Percentiles rank a stretch among this genome's conserved stretches.
Conservation (phyloP, 1,140 invertebrate genomes). For the Neoseiulus cucumeris region DNA sequence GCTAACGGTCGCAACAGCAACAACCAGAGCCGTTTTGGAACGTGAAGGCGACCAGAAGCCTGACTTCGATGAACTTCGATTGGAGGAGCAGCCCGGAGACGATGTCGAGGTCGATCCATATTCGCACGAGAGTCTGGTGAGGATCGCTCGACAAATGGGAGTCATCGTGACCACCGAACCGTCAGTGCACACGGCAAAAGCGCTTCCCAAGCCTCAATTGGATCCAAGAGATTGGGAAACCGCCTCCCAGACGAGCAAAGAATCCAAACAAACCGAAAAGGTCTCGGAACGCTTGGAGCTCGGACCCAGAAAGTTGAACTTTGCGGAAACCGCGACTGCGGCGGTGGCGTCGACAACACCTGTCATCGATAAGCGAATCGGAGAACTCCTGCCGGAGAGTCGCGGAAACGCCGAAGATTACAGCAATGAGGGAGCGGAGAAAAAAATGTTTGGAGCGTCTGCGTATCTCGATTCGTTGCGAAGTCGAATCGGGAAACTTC, state of each 20-base stretch:
- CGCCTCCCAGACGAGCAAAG: neutral
- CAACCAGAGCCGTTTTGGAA: neutral
- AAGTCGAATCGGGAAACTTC: neutral
- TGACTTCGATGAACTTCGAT: neutral
- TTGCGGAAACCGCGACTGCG: neutral
- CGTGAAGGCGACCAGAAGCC: neutral
- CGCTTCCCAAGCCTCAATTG: neutral
- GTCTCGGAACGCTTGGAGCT: neutral
- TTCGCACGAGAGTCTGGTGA: neutral
- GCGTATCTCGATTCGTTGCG: neutral
- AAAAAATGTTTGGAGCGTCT: neutral
- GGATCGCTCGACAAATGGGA: slow-evolving; percentile 4
- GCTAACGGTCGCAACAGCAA: neutral
- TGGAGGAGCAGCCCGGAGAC: neutral
- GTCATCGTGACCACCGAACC: neutral
- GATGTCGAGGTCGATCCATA: neutral
- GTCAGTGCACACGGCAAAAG: neutral
- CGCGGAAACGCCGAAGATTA: neutral
- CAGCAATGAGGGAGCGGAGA: neutral
- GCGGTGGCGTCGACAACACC: neutral
- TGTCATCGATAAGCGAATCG: neutral
- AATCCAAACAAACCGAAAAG: neutral
- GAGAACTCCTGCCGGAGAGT: neutral
- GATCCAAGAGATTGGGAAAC: neutral
- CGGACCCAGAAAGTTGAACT: neutral